Base-by-base conservation (phyloP, 2,888 invertebrate genomes). In the Andrena camellia region DNA sequence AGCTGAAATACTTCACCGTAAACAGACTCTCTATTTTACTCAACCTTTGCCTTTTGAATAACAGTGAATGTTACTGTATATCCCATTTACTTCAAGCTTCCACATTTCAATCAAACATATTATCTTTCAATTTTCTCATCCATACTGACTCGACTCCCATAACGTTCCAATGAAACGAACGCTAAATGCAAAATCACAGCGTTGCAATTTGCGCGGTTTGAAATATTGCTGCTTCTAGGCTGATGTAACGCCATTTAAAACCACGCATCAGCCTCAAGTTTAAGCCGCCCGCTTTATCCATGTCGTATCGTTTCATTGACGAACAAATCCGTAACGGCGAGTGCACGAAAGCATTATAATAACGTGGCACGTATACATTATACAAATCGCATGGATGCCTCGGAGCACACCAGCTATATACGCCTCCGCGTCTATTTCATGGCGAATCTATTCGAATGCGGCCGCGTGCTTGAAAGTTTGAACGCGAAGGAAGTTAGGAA, bases 381-480 rank as follows among this genome's bases (percentile, higher is more conserved):
- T 26, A 48, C 10, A 33, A 69, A 29, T 57, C 60, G 20, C 8
- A 31, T 31, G 35, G 8, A 33, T 62, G 35, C 63, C 52, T 29
- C 7, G 48, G 26, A 64, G 31, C 20, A 60, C 59, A 35, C 23
- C 77, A 63, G 20, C 63, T 17, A 29, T 29, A 42, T 17, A 42
- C 42, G 52, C 29, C 42, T 64, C 71, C 23, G 13, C 54, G 67
- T 35, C 23, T 80, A 81, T 67, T 79, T 81, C 67, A 71, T 63
- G 67, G 26, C 50, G 72, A 81, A 81, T 81, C 71, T 57, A 79
- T 81, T 80, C 72, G 80, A 81, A 79, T 68, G 80, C 80, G 35
- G 52, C 62, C 29, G 67, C 71, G 35, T 63, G 80, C 63, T 79
- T 68, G 80, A 80, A 81, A 81, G 72, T 81, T 81, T 79, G 54